These are phyloP conservation scores for Priocnemis perturbator DNA, from an alignment of 2,888 invertebrate genomes.

Conservation along the genomic window DNA sequence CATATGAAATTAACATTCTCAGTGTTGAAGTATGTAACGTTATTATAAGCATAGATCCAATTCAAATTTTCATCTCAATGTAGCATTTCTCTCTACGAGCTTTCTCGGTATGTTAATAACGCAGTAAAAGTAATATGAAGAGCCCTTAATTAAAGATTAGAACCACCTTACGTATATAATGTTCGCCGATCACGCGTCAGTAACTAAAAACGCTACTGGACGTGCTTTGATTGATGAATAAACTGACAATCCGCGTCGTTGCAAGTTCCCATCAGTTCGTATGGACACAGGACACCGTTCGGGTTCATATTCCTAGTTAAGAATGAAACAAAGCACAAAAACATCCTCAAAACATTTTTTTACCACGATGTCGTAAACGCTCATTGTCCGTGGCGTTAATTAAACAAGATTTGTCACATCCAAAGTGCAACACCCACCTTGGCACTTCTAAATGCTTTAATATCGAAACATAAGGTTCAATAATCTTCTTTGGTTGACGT, in stretches of 20 bases:
- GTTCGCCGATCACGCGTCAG: constrained; percentile 55
- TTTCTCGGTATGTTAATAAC: no score
- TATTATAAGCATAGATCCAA: no score
- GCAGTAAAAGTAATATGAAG: no score
- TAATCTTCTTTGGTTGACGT: constrained; percentile 18
- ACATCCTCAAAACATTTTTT: constrained; percentile 44
- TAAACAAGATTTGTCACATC: constrained; percentile 3
- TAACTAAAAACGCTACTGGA: constrained; percentile 60
- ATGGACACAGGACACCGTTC: constrained; percentile 72
- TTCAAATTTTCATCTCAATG: no score
- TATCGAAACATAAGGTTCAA: constrained; percentile 67
- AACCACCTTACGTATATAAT: constrained; percentile 72
- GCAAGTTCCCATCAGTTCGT: constrained; percentile 73
- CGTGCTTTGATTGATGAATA: constrained; percentile 66
- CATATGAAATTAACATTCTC: no score
- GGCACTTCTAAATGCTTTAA: constrained; percentile 62
- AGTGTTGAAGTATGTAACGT: no score
- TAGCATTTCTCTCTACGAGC: no score
- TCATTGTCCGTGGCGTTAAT: not conserved
- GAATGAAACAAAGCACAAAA: constrained; percentile 52
- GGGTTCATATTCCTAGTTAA: constrained; percentile 65
- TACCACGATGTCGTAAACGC: constrained; percentile 9
- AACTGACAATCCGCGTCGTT: constrained; percentile 71
- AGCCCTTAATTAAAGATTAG: constrained; percentile 56
- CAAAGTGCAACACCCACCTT: constrained; percentile 63